Base-by-base conservation (phyloP, 1,140 invertebrate genomes). In the Listronotus bonariensis region DNA sequence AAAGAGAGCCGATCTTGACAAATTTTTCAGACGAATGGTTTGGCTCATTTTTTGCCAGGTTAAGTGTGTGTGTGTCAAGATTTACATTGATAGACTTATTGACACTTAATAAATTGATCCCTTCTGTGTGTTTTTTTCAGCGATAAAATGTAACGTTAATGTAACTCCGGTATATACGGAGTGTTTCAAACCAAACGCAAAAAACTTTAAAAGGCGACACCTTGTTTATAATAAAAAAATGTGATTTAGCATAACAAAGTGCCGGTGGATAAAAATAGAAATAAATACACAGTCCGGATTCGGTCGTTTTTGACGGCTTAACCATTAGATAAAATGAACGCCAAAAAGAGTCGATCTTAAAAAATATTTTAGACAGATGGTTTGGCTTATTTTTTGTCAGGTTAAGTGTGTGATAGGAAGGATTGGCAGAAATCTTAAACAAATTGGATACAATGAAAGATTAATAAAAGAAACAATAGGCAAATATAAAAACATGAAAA, bases 21-120 rank as follows among this genome's bases (percentile, higher is more conserved):
- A 46, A 46, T 46, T 46, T 46, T 46, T 26, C 15, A n/a, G 41
- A n/a, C 41, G 41, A 42, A n/a, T n/a, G 41, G 41, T n/a, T 42
- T n/a, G 15, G 8, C n/a, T 46, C 8, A 18, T 46, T 46, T 46
- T 46, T 46, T 46, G 15, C 43, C 15, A 26, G n/a, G 15, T 46
- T n/a, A 26, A 46, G 20, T 10, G 43, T 17, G 43, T 17, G 43
- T 3, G 20, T 46, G 7, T 14, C 8, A 17, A n/a, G 43, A 36
- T 36, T 36, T 36, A 36, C 34, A 36, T 36, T 36, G 34, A 36
- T 36, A 36, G 34, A 36, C 34, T 7, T 3, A 36, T 36, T 36
- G 34, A 7, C 34, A 36, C 34, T 36, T 12, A 12, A 36, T 36
- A 36, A 36, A 36, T 36, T 36, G 3, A 36, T 3, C 11, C 8